Conservation (phyloP, 1,140 invertebrate genomes). For the Bombus pyrosoma region DNA sequence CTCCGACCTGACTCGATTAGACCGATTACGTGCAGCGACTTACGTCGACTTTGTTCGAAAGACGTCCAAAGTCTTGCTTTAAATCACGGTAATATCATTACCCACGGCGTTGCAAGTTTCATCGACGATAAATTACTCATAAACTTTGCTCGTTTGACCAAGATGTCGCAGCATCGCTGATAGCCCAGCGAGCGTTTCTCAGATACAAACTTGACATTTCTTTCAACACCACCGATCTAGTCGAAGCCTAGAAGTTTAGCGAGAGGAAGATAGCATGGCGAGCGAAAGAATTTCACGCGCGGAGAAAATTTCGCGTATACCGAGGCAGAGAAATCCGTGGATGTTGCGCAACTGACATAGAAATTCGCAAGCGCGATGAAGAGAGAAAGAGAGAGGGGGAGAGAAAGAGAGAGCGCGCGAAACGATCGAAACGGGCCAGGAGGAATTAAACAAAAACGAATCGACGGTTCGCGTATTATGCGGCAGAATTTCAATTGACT, state of each 20-base stretch:
- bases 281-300: neutral
- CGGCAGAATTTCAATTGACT: constrained; percentile 52
- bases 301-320: neutral
- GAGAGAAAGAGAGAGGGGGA: neutral
- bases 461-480: constrained; percentile 40
- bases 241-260: too few species aligned
- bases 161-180: too few species aligned
- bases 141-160: too few species aligned
- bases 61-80: too few species aligned
- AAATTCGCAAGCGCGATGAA: constrained; percentile 18
- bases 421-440: constrained; percentile 22
- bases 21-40: too few species aligned
- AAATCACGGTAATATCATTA: too few species aligned
- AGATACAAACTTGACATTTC: too few species aligned
- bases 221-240: fast-evolving
- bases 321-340: neutral
- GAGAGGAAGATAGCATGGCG: neutral
- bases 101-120: too few species aligned
- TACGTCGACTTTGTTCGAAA: too few species aligned
- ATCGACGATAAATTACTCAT: too few species aligned
- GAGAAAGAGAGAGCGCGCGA: neutral
- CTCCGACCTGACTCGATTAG: too few species aligned
- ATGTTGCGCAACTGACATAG: constrained; percentile 16
- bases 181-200: too few species aligned
- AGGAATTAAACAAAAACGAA: constrained; percentile 45